phyloP scores from a whole-genome alignment of 1,140 invertebrate species.

The Kradibia gibbosae region DNA sequence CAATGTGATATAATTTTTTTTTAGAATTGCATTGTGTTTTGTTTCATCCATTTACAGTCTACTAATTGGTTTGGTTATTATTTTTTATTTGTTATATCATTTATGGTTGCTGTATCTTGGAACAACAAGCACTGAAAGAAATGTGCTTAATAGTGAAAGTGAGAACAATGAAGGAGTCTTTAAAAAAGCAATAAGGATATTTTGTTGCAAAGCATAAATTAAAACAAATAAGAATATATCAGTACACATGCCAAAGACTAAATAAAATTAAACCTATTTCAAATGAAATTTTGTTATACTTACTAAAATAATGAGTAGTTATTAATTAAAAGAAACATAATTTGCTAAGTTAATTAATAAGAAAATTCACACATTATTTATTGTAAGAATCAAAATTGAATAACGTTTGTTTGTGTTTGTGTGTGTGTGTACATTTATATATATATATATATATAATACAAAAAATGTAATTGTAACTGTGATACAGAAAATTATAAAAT shows the following conservation, averaged over 20 bases:
- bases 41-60: constrained; percentile 70
- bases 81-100: constrained; percentile 67
- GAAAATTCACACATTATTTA: not conserved
- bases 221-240: not conserved
- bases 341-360: constrained; percentile 2
- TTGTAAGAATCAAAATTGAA: constrained; percentile 24
- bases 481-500: constrained; percentile 55
- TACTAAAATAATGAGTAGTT: not conserved
- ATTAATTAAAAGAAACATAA: not conserved
- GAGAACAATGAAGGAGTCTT: constrained; percentile 57
- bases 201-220: constrained; percentile 64
- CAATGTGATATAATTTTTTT: constrained; percentile 52
- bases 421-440: not conserved
- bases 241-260: constrained; percentile 18
- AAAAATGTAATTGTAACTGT: constrained; percentile 62
- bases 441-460: constrained; percentile 47
- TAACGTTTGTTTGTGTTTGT: constrained; percentile 35
- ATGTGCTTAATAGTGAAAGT: constrained; percentile 50
- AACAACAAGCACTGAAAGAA: constrained; percentile 66
- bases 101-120: constrained; percentile 65
- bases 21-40: constrained; percentile 70
- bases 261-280: not conserved
- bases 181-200: constrained; percentile 59
- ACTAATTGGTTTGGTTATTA: constrained; percentile 63
- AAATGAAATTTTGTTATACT: not conserved